Conservation (phyloP, 2,888 invertebrate genomes). For the Cecidostiba fungosa region DNA sequence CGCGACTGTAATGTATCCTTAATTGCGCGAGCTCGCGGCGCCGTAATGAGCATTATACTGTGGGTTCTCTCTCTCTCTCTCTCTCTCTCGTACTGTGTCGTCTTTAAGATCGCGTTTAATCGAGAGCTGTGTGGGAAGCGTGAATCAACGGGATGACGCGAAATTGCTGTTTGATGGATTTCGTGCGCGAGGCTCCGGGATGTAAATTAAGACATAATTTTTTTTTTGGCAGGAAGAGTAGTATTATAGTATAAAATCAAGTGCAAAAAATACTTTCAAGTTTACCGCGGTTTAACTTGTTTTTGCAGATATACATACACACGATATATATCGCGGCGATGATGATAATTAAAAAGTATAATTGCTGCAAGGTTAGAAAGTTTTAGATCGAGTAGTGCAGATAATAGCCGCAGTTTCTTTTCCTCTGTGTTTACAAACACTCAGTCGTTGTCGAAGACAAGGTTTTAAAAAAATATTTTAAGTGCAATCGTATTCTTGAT, state of each 20-base stretch:
- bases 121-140: neutral
- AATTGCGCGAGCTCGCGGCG: conserved; percentile 24
- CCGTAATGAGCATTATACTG: conserved; percentile 41
- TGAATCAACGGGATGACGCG: neutral
- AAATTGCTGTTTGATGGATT: conserved; percentile 41
- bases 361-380: neutral
- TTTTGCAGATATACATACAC: too few species aligned
- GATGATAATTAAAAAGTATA: neutral
- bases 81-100: too few species aligned
- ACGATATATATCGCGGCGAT: neutral
- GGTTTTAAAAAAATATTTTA: too few species aligned
- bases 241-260: too few species aligned
- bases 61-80: too few species aligned
- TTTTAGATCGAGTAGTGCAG: neutral
- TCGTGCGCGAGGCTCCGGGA: neutral
- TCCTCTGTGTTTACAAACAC: neutral
- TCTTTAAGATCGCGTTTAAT: conserved; percentile 37
- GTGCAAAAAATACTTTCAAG: neutral
- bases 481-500: neutral
- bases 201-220: conserved; percentile 48
- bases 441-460: too few species aligned
- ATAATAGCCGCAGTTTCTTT: neutral
- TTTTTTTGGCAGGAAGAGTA: conserved; percentile 34
- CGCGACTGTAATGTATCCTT: conserved; percentile 56
- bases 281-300: too few species aligned